Conservation (phyloP, 2,797 vertebrate species). For the Enteromius argenteus region DNA sequence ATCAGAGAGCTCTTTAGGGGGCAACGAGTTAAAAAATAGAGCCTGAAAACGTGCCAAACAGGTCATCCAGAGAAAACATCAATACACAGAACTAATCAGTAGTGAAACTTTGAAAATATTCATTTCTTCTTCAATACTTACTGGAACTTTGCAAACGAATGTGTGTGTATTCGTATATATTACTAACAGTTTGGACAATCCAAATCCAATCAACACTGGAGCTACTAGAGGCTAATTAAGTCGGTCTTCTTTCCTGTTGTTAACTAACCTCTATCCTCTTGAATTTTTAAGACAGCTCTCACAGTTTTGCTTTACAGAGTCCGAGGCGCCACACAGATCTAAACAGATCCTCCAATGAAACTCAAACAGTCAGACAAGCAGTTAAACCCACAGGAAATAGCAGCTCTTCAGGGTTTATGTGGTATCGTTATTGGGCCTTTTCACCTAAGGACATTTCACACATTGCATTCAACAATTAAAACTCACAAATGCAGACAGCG, state of each 20-base stretch:
- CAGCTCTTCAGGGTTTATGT: slow-evolving; percentile 55
- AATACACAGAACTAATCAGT: neutral
- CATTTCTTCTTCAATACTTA: too few species aligned
- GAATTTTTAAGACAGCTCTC: slow-evolving; percentile 33
- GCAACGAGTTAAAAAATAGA: slow-evolving; percentile 13
- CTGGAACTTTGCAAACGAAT: neutral
- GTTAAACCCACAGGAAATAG: slow-evolving; percentile 58
- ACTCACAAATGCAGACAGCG: slow-evolving; percentile 30
- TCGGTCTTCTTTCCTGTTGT: slow-evolving; percentile 19
- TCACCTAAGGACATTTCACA: slow-evolving; percentile 46
- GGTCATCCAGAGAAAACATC: neutral
- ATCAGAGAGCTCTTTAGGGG: slow-evolving; percentile 33
- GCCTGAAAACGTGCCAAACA: neutral
- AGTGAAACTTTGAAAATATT: neutral
- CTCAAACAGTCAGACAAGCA: slow-evolving; percentile 49
- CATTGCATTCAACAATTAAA: slow-evolving; percentile 36
- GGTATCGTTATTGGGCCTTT: slow-evolving; percentile 50
- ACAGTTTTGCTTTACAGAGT: slow-evolving; percentile 43
- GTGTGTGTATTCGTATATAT: neutral
- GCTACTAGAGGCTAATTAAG: neutral
- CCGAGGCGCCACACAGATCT: slow-evolving; percentile 44
- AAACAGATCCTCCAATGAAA: slow-evolving; percentile 59
- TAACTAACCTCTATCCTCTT: slow-evolving; percentile 37
- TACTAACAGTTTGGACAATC: neutral
- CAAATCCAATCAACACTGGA: neutral